Percentiles rank a stretch among this genome's conserved stretches.
Evolutionary conservation across 2,888 invertebrate genomes (phyloP).

Genomic region (Andrena hattorfiana): DNA sequence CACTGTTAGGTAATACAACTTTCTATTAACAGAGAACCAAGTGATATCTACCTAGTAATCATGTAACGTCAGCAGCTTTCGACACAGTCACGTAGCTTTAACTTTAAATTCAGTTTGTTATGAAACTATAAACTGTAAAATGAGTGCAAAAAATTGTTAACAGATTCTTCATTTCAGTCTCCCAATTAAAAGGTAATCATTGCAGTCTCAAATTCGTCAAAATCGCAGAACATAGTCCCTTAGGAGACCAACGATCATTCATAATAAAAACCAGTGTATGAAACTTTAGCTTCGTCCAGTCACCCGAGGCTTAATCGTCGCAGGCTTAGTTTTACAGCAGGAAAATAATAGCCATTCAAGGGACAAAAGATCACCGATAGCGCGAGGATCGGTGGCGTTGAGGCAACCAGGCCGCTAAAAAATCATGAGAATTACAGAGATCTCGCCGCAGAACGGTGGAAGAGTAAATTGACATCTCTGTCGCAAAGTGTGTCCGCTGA

Average conservation of each 20-base stretch:
- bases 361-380: constrained; percentile 22
- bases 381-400: constrained; percentile 4
- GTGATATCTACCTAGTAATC: no score
- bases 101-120: no score
- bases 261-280: not conserved
- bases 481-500: constrained; percentile 64
- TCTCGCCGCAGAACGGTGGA: constrained; percentile 22
- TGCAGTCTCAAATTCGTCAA: no score
- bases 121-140: no score
- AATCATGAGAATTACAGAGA: constrained; percentile 5
- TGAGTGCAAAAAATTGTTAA: no score
- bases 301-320: not conserved
- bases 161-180: no score
- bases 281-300: not conserved
- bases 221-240: not conserved
- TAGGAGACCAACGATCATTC: not conserved
- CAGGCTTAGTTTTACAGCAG: not conserved
- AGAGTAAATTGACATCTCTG: constrained; percentile 32
- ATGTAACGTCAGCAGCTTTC: no score
- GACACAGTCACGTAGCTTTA: no score
- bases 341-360: not conserved
- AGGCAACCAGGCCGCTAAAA: constrained; percentile 4
- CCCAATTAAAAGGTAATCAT: no score
- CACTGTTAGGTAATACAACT: not conserved
- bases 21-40: not conserved